These are phyloP conservation scores for Epinotia demarniana DNA, from an alignment of 2,888 invertebrate genomes.

Conservation along the genomic window DNA sequence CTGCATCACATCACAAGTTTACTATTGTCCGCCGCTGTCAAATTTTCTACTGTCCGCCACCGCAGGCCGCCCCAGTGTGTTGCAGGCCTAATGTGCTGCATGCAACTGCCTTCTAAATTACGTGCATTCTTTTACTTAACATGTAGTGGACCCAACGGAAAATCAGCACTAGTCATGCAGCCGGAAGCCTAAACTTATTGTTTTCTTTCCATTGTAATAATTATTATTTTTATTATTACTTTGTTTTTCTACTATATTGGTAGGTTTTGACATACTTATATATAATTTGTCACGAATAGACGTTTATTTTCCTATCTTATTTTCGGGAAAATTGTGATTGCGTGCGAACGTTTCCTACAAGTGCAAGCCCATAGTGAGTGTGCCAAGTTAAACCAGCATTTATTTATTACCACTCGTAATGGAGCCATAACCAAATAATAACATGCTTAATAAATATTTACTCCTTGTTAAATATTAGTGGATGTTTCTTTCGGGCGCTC, in stretches of 20 bases:
- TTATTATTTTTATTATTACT: neutral
- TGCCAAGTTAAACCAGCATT: slow-evolving; percentile 45
- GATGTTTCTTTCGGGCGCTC: neutral
- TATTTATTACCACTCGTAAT: slow-evolving; percentile 40
- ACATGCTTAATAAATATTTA: slow-evolving; percentile 41
- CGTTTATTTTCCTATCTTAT: neutral
- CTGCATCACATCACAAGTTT: too few species aligned
- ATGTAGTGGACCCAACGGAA: too few species aligned
- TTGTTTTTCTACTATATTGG: neutral
- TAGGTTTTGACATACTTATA: neutral
- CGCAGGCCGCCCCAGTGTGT: too few species aligned
- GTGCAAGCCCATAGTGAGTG: slow-evolving; percentile 29
- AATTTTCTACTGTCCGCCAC: too few species aligned
- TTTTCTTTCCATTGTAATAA: too few species aligned
- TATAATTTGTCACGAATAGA: neutral
- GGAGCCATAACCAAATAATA: slow-evolving; percentile 44
- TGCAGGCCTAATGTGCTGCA: slow-evolving; percentile 26
- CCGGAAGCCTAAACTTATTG: too few species aligned
- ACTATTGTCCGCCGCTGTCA: too few species aligned
- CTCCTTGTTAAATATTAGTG: neutral
- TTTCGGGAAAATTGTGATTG: slow-evolving; percentile 15
- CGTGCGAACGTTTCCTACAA: slow-evolving; percentile 24
- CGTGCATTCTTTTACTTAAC: too few species aligned
- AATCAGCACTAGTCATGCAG: too few species aligned
- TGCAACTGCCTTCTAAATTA: slow-evolving; percentile 6